These are phyloP conservation scores for Sinotaia quadrata DNA, from an alignment of 2,888 invertebrate species.

Conservation along the genomic window DNA sequence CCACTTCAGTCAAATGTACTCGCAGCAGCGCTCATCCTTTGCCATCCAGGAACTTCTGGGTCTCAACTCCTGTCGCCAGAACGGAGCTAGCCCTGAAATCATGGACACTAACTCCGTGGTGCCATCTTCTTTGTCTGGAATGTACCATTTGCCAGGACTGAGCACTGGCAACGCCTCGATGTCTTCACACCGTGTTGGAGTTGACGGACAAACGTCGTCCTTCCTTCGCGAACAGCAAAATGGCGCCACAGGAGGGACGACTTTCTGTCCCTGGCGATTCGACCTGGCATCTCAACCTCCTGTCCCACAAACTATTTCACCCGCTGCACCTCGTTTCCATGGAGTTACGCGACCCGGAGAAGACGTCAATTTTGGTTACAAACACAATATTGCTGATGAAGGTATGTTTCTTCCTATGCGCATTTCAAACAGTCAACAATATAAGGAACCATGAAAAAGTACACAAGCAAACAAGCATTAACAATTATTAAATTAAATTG, in stretches of 20 bases:
- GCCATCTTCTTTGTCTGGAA: constrained; percentile 40
- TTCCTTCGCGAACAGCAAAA: constrained; percentile 41
- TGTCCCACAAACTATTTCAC: constrained; percentile 26
- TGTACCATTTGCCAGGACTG: constrained; percentile 42
- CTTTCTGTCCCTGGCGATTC: constrained; percentile 61
- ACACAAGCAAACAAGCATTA: no score
- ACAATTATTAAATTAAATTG: no score
- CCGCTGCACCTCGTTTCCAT: constrained; percentile 30
- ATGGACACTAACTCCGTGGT: constrained; percentile 46
- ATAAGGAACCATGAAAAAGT: no score
- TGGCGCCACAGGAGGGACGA: constrained; percentile 21
- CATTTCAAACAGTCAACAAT: no score
- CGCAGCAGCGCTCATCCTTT: constrained; percentile 86
- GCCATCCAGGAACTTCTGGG: constrained; percentile 91
- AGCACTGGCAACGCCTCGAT: constrained; percentile 29
- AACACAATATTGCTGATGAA: constrained; percentile 46
- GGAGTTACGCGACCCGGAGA: constrained; percentile 35
- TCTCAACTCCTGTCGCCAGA: constrained; percentile 48
- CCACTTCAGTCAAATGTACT: constrained; percentile 50
- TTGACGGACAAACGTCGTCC: constrained; percentile 38
- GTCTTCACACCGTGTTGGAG: constrained; percentile 31
- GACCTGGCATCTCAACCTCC: constrained; percentile 40
- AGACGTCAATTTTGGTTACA: constrained; percentile 40
- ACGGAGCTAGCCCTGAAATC: constrained; percentile 45
- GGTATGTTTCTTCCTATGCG: constrained; percentile 48